Base-by-base conservation (phyloP, 2,888 invertebrate species). In the Drosophila recens region DNA sequence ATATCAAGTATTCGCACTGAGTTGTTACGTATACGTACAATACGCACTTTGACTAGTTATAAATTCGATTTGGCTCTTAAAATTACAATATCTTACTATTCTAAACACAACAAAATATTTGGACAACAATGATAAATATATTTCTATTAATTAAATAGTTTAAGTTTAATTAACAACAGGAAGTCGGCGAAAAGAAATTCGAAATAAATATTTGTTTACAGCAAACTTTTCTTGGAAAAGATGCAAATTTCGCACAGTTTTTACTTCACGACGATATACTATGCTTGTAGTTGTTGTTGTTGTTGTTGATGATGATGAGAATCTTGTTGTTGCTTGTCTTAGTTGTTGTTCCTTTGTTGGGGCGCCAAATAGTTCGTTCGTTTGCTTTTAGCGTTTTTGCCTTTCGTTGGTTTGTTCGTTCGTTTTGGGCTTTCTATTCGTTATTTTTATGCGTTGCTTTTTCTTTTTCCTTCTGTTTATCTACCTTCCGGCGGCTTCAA, bases 181-280 rank as follows among this genome's bases (percentile, higher is more conserved):
- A 69, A 69, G 27, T 65, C 30, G 20, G 34, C 23, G 51, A 58
- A 62, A 30, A 38, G 34, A 54, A 52, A 52, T 69, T 57, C 46
- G 61, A 62, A 76, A 73, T 72, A 64, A 70, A 67, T 75, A 64
- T 61, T 72, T 77, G 62, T 80, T 75, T 76, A 75, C 78, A 78
- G 70, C 79, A 74, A 73, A 75, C 75, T 84, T 84, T 89, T 87
- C 81, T 75, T 73, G 75, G 82, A 90, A 89, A 89, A 79, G 83
- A 76, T 81, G 67, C 63, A 59, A 75, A 68, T 53, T 62, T 58
- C 57, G 67, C 63, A 62, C 36, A 59, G 42, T 53, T 62, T 36
- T 36, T 40, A 36, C 48, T 57, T 30, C 65, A 54, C 53, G 27
- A 40, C 27, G 67, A 54, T 49, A 51, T 52, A 17, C 2, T 52